Percentiles rank a stretch among this genome's conserved stretches.
phyloP scores from a whole-genome alignment of 2,888 invertebrate genomes.

The Acrocera orbiculus region DNA sequence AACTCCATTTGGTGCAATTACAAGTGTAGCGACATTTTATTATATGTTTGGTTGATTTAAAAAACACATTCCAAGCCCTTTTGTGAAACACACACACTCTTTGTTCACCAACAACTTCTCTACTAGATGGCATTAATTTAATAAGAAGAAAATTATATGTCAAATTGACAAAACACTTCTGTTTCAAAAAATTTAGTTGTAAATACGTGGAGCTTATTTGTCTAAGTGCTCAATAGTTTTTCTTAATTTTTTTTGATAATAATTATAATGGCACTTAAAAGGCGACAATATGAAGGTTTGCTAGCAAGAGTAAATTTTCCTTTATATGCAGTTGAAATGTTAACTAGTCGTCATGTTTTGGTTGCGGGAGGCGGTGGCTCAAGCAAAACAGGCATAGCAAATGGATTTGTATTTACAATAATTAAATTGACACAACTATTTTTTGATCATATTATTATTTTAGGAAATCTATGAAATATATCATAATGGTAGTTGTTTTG shows the following conservation, averaged over 20 bases:
- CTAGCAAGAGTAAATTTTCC: constrained; percentile 85
- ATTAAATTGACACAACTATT: not conserved
- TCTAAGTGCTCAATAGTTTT: constrained; percentile 3
- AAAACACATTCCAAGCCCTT: no score
- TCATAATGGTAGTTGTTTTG: constrained; percentile 64
- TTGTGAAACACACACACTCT: no score
- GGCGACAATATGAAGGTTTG: constrained; percentile 48
- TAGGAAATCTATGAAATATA: constrained; percentile 87
- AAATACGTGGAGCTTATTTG: constrained; percentile 12
- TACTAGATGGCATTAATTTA: no score
- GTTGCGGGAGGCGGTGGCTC: constrained; percentile 96
- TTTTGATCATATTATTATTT: constrained; percentile 18
- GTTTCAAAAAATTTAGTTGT: not conserved
- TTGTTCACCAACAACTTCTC: no score
- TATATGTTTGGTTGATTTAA: no score
- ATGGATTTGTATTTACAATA: constrained; percentile 76
- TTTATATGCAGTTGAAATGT: constrained; percentile 73
- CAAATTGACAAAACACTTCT: no score
- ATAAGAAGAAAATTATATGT: no score
- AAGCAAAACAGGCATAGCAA: constrained; percentile 90
- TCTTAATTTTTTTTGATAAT: not conserved
- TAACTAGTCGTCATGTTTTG: constrained; percentile 82
- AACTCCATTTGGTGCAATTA: no score
- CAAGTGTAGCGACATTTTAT: no score
- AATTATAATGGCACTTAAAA: constrained; percentile 40